phyloP scores from a whole-genome alignment of 2,797 vertebrate species.

The Bovichtus diacanthus region DNA sequence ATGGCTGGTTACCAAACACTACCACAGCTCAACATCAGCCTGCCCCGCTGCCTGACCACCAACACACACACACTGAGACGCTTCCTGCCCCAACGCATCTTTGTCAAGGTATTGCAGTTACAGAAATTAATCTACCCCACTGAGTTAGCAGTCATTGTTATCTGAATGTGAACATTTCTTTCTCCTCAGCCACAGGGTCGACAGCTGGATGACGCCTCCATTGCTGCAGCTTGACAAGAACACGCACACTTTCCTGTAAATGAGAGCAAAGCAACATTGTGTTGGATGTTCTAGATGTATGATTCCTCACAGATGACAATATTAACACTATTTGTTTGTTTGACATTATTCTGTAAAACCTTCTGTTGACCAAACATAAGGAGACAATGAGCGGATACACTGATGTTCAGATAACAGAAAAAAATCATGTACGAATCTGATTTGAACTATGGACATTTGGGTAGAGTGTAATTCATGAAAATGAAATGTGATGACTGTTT shows the following conservation, averaged over 20 bases:
- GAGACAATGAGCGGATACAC: constrained; percentile 7
- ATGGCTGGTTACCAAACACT: constrained; percentile 98
- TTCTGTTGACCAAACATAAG: constrained; percentile 19
- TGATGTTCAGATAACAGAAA: constrained; percentile 20
- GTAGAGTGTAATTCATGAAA: constrained; percentile 35
- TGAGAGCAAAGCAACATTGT: not conserved
- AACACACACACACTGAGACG: constrained; percentile 89
- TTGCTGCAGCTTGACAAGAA: constrained; percentile 88
- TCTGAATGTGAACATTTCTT: not conserved
- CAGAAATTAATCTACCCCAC: not conserved
- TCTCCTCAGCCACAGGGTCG: constrained; percentile 93
- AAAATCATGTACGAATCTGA: constrained; percentile 21
- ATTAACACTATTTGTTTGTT: constrained; percentile 67
- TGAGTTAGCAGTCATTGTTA: not conserved
- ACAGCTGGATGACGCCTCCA: constrained; percentile 88
- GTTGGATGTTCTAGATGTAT: constrained; percentile 26
- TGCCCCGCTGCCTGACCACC: constrained; percentile 89
- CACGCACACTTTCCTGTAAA: constrained; percentile 42
- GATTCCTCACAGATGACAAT: constrained; percentile 42
- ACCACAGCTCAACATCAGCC: constrained; percentile 91
- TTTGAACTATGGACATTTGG: constrained; percentile 24
- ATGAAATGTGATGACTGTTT: constrained; percentile 44
- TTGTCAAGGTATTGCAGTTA: constrained; percentile 90
- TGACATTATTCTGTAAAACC: constrained; percentile 34
- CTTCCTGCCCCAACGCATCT: constrained; percentile 94